Evolutionary conservation across 2,113 vertebrate species (phyloP), one percentile per base, ranked within the genome.

Genomic region (Ciconia boyciana): DNA sequence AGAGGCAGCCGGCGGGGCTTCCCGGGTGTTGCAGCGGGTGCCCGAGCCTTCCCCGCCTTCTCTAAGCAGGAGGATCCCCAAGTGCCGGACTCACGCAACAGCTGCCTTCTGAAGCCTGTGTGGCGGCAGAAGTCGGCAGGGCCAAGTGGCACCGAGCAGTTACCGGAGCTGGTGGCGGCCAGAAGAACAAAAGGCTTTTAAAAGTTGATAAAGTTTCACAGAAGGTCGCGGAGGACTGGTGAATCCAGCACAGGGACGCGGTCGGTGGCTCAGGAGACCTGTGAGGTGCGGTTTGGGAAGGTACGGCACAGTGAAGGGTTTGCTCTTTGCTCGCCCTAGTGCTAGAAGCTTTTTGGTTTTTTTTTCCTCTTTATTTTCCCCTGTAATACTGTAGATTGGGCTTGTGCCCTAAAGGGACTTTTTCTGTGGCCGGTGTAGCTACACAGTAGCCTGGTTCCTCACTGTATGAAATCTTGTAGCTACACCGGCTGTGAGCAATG

Each of bases 401-500:
- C 4, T 48, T 48, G 9, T 10, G 41, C 52, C 5, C 6, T 4
- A 11, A 44, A n/a, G 14, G 24, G 19, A 13, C 4, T 39, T n/a
- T 12, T 41, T 12, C 6, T 11, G 22, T 22, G 24, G 29, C 22
- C 1, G 0, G 8, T 4, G 3, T 25, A 46, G 16, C 25, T 43
- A 4, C 14, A 3, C 3, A 3, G 3, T 2, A 46, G 7, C 7
- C 13, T 29, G 21, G 1, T 41, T 70, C 28, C 22, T 46, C 14
- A 0, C 9, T 1, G 6, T 7, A 4, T 16, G 48, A 25, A 8
- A 13, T 29, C 34, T 24, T 10, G 36, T 13, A 11, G 29, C 60
- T 24, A 2, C 5, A 1, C 5, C 1, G 1, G 4, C 0, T 20
- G 20, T 5, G 10, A 34, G 26, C 22, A 6, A 0, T 17, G 29